Percentiles rank a stretch among this genome's conserved stretches.
Conservation (phyloP, 2,888 invertebrate species). For the Litoditis marina region DNA sequence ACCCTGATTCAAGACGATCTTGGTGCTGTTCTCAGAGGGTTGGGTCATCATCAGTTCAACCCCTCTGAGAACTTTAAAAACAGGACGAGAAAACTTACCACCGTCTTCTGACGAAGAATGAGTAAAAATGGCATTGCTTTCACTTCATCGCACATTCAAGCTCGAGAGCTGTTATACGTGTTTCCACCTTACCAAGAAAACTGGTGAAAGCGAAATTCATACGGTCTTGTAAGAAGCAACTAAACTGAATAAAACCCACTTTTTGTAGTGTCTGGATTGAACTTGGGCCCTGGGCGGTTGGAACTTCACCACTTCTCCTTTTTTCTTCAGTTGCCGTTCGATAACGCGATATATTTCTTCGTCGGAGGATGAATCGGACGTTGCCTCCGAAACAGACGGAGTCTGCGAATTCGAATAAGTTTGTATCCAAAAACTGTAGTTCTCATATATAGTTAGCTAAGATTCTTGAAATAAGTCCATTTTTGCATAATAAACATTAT, state of each 20-base stretch:
- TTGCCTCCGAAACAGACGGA: neutral
- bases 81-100: too few relatives aligned
- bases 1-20: too few relatives aligned
- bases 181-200: too few relatives aligned
- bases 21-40: neutral
- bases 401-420: neutral
- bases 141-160: too few relatives aligned
- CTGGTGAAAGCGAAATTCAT: too few relatives aligned
- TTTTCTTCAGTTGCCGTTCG: slow-evolving; percentile 29
- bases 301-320: slow-evolving; percentile 30
- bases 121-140: too few relatives aligned
- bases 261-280: slow-evolving; percentile 26
- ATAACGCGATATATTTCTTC: slow-evolving; percentile 25
- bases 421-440: neutral
- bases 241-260: slow-evolving; percentile 13
- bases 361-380: slow-evolving; percentile 19
- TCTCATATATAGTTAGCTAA: neutral
- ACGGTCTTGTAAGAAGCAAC: too few relatives aligned
- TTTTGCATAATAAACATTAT: neutral
- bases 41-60: neutral
- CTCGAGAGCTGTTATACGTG: too few relatives aligned
- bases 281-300: slow-evolving; percentile 30
- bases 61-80: neutral
- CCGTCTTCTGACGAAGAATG: too few relatives aligned
- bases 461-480: neutral